Evolutionary conservation across 2,113 vertebrate genomes (phyloP), one percentile per base, ranked within the genome.

Genomic region (Leptobrachium ailaonicum): DNA sequence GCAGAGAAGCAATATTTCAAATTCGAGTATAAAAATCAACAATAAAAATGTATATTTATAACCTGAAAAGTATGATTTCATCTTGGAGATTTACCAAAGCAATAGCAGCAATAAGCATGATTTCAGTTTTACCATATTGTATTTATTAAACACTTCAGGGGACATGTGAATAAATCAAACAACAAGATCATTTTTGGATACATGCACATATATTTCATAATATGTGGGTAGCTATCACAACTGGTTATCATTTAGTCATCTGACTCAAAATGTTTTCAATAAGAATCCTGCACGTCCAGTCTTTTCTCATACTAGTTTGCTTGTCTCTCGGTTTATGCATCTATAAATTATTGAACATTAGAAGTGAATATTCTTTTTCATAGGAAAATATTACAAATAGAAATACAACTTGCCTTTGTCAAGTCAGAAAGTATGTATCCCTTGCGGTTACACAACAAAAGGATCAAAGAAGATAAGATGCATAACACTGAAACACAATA

Each of bases 31-130:
- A 93, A 93, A 80, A 94, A 92, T 93, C 92, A 93, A 94, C 93
- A 93, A 92, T 94, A 93, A 94, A 91, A 94, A 93, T 87, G 87
- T 93, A 86, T 93, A 94, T 94, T 93, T 94, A 94, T 94, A 94
- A 93, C 91, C 90, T 88, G 86, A 93, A 93, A 93, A 92, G 90
- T 92, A 94, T 94, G 92, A 94, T 93, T 93, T 94, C 93, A 94
- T 94, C 90, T 89, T 94, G 93, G 93, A 94, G 89, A 92, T 91
- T 93, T 92, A 94, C 92, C 93, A 94, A 91, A 78, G 85, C 92
- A 92, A 94, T 91, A 93, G 90, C 83, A 83, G 86, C 92, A 93
- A 93, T 93, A 94, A 93, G 91, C 88, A 90, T 89, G 88, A 91
- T 92, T 93, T 92, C 89, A 90, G 89, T 90, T 90, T 86, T 91